phyloP scores from a whole-genome alignment of 2,888 invertebrate species.

The Chironomus tentans region DNA sequence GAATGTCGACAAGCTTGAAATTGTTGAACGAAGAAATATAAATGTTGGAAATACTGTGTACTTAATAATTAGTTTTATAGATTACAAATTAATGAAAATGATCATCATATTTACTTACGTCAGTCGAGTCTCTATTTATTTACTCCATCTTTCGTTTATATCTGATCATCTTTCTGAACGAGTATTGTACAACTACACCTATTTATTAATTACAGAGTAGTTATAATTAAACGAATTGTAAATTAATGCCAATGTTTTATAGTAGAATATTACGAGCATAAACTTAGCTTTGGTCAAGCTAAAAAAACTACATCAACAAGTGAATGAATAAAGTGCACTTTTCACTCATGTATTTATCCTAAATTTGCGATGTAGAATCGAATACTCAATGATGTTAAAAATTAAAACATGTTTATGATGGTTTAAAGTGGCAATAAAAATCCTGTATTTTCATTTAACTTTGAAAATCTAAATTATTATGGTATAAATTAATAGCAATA shows the following conservation, averaged over 20 bases:
- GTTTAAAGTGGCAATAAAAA: neutral
- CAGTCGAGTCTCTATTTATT: neutral
- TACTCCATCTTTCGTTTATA: too few relatives aligned
- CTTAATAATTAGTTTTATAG: constrained; percentile 3
- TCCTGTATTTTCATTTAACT: neutral
- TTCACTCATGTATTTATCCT: too few relatives aligned
- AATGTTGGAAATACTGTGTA: neutral
- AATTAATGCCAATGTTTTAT: neutral
- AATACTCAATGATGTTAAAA: neutral
- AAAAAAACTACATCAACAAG: too few relatives aligned
- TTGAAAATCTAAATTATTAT: neutral
- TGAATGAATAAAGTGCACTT: too few relatives aligned
- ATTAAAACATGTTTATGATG: neutral
- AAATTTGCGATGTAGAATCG: too few relatives aligned
- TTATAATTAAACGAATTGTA: neutral
- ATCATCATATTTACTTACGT: neutral
- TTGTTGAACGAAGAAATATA: neutral
- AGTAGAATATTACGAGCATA: neutral
- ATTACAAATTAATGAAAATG: constrained; percentile 6
- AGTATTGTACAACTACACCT: neutral
- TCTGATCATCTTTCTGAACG: neutral
- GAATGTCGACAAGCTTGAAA: neutral
- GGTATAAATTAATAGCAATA: neutral
- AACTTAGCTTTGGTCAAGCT: too few relatives aligned
- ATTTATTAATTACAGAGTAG: neutral